Percentiles rank a stretch among this genome's conserved stretches.
phyloP scores from a whole-genome alignment of 2,113 vertebrate genomes.

The Brachionichthys hirsutus region DNA sequence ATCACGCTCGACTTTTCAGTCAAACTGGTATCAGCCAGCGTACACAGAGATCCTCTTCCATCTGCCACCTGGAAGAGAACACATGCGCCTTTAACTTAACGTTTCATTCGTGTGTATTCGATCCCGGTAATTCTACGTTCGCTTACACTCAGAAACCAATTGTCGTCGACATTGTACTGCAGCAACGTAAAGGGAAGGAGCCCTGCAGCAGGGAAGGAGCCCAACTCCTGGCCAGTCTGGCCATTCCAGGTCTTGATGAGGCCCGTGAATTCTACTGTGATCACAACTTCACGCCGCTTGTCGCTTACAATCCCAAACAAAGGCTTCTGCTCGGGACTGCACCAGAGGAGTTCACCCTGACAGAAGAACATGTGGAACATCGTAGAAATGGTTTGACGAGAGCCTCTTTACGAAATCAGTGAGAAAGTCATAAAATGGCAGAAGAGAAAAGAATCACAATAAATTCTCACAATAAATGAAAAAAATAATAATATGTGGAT shows the following conservation, averaged over 20 bases:
- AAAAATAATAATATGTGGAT: too few species aligned
- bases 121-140: neutral
- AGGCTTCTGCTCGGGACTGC: constrained; percentile 72
- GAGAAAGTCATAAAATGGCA: neutral
- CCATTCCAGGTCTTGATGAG: constrained; percentile 72
- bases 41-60: constrained; percentile 58
- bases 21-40: constrained; percentile 58
- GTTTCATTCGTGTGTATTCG: neutral
- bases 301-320: constrained; percentile 64
- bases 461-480: too few species aligned
- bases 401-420: neutral
- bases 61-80: constrained; percentile 61
- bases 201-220: constrained; percentile 53
- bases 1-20: constrained; percentile 50
- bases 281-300: constrained; percentile 51
- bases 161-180: constrained; percentile 45
- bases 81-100: too few species aligned
- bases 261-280: constrained; percentile 66
- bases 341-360: constrained; percentile 75
- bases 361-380: neutral
- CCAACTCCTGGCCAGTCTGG: constrained; percentile 61
- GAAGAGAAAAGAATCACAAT: too few species aligned
- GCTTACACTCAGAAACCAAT: constrained; percentile 73
- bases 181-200: constrained; percentile 60
- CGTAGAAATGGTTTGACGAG: neutral